These are phyloP conservation scores for Notocelia uddmanniana DNA, from an alignment of 2,888 invertebrate species.

Conservation along the genomic window DNA sequence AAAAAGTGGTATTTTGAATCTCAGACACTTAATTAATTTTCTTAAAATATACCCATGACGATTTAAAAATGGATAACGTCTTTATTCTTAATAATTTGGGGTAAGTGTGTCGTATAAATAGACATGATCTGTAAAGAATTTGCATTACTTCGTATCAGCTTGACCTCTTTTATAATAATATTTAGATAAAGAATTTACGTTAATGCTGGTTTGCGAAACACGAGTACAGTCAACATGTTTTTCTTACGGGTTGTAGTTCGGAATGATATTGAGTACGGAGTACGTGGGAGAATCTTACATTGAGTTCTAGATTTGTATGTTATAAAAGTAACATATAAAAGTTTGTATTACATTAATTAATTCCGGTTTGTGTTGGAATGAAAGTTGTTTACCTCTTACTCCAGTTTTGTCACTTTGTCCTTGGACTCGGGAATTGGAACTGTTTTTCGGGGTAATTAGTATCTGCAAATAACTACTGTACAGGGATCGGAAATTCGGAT, in stretches of 20 bases:
- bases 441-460: background rate
- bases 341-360: background rate
- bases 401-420: background rate
- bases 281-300: background rate
- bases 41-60: slow-evolving; percentile 49
- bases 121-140: slow-evolving; percentile 39
- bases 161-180: slow-evolving; percentile 54
- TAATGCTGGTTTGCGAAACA: slow-evolving; percentile 48
- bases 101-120: slow-evolving; percentile 58
- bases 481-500: too few relatives aligned
- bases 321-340: slow-evolving; percentile 9
- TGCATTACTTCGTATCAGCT: slow-evolving; percentile 33
- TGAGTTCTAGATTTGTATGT: background rate
- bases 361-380: slow-evolving; percentile 10
- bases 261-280: background rate
- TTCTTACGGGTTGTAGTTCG: background rate
- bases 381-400: slow-evolving; percentile 4
- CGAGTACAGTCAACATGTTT: background rate
- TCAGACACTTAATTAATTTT: background rate
- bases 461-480: background rate
- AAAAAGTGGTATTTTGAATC: slow-evolving; percentile 24
- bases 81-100: slow-evolving; percentile 75
- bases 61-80: slow-evolving; percentile 71
- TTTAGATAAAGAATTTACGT: slow-evolving; percentile 52
- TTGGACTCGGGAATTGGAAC: background rate